These are phyloP conservation scores for Carcharodon carcharias DNA, from an alignment of 2,797 vertebrate genomes.

Conservation along the genomic window DNA sequence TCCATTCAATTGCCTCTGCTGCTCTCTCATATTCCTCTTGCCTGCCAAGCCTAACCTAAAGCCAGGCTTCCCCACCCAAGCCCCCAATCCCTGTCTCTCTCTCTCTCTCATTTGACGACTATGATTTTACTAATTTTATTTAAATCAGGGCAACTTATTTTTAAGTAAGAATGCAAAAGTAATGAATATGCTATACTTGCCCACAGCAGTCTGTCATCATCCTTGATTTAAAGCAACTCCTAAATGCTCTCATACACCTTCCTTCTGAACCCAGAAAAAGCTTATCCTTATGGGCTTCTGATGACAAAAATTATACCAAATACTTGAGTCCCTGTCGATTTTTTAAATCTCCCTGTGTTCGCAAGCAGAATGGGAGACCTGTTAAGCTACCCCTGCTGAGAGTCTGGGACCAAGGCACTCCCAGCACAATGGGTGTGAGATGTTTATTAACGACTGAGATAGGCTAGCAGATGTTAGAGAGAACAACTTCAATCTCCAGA, in stretches of 20 bases:
- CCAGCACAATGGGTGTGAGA: too few relatives aligned
- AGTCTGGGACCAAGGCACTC: too few relatives aligned
- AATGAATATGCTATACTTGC: not conserved
- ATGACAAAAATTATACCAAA: not conserved
- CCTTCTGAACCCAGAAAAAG: not conserved
- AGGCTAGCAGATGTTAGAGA: not conserved
- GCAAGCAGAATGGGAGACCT: too few relatives aligned
- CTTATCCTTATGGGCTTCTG: not conserved
- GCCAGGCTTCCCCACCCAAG: not conserved
- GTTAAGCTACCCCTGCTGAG: too few relatives aligned
- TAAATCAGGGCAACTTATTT: not conserved
- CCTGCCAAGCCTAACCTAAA: not conserved
- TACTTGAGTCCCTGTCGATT: not conserved
- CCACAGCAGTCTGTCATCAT: not conserved
- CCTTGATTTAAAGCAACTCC: not conserved
- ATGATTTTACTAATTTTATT: not conserved
- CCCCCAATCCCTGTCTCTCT: too few relatives aligned
- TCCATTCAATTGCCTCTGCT: too few relatives aligned
- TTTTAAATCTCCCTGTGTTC: too few relatives aligned
- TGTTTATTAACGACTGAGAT: not conserved
- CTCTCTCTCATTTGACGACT: not conserved
- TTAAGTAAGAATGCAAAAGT: not conserved
- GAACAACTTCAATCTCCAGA: not conserved
- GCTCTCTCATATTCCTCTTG: too few relatives aligned
- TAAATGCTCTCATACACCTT: not conserved